Evolutionary conservation across 2,888 invertebrate genomes (phyloP).

Genomic region (Troides oblongomaculatus): DNA sequence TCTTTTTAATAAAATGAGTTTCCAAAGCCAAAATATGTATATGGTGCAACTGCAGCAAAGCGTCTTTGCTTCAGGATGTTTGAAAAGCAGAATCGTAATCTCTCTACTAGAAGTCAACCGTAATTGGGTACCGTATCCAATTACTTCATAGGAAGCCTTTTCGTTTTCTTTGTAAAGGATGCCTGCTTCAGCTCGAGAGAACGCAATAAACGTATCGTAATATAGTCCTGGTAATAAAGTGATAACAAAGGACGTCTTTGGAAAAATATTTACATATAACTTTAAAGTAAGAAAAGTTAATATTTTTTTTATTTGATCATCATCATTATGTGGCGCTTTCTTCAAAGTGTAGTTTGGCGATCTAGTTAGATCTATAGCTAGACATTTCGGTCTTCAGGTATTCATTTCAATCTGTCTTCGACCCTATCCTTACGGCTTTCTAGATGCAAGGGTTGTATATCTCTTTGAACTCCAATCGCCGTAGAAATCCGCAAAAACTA

Average conservation of each 20-base stretch:
- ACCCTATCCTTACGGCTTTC: too few species aligned
- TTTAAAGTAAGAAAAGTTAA: too few species aligned
- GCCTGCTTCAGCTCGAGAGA: not conserved
- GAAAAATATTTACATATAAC: not conserved
- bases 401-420: too few species aligned
- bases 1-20: not conserved
- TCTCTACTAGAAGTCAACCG: not conserved
- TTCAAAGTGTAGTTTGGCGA: too few species aligned
- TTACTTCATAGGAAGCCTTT: not conserved
- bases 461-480: too few species aligned
- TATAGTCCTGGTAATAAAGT: not conserved
- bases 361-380: too few species aligned
- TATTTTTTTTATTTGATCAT: too few species aligned
- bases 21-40: not conserved
- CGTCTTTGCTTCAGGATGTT: not conserved
- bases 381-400: too few species aligned
- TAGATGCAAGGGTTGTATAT: too few species aligned
- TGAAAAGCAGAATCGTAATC: not conserved
- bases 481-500: too few species aligned
- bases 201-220: not conserved
- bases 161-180: conserved; percentile 1
- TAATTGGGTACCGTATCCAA: not conserved
- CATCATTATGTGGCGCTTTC: too few species aligned
- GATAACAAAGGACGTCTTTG: not conserved
- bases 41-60: not conserved